Percentiles rank a stretch among this genome's conserved stretches.
These are phyloP conservation scores for Phenganax marumi DNA, from an alignment of 92 coral and sea anemone species.

Conservation along the genomic window DNA sequence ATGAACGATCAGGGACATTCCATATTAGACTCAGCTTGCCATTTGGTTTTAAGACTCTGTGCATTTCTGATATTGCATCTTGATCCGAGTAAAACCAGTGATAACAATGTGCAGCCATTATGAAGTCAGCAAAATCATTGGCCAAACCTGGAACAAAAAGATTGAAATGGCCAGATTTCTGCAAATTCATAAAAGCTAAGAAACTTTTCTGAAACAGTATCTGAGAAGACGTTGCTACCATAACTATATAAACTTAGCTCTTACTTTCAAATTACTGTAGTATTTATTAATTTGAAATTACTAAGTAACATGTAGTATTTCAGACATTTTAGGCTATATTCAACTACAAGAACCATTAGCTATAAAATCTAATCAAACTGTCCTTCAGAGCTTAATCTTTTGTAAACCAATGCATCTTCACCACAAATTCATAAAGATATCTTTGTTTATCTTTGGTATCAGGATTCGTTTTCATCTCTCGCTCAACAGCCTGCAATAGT, in stretches of 20 bases:
- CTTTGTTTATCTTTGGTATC: slow-evolving; percentile 61
- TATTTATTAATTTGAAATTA: too few relatives aligned
- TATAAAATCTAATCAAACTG: background rate
- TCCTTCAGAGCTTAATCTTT: background rate
- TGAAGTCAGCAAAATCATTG: slow-evolving; percentile 61
- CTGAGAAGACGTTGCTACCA: too few relatives aligned
- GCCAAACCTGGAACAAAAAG: slow-evolving; percentile 47
- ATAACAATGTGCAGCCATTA: slow-evolving; percentile 74
- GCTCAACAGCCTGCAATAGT: slow-evolving; percentile 56
- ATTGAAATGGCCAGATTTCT: background rate
- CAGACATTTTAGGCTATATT: too few relatives aligned
- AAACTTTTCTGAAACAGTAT: too few relatives aligned
- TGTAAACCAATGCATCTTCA: slow-evolving; percentile 16
- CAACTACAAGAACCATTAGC: too few relatives aligned
- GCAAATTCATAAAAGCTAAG: too few relatives aligned
- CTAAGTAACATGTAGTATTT: too few relatives aligned
- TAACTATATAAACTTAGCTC: too few relatives aligned
- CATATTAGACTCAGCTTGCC: slow-evolving; percentile 79
- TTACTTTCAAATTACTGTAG: too few relatives aligned
- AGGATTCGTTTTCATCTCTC: slow-evolving; percentile 63
- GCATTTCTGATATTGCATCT: slow-evolving; percentile 69
- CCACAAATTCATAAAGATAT: slow-evolving; percentile 59
- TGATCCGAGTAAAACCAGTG: slow-evolving; percentile 76
- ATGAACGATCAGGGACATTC: slow-evolving; percentile 68
- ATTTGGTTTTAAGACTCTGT: slow-evolving; percentile 76